A percentile compares a stretch with the other conserved stretches of the same genome.
Evolutionary conservation across 2,888 invertebrate species (phyloP).

Genomic region (Blastobasis lacticolella): DNA sequence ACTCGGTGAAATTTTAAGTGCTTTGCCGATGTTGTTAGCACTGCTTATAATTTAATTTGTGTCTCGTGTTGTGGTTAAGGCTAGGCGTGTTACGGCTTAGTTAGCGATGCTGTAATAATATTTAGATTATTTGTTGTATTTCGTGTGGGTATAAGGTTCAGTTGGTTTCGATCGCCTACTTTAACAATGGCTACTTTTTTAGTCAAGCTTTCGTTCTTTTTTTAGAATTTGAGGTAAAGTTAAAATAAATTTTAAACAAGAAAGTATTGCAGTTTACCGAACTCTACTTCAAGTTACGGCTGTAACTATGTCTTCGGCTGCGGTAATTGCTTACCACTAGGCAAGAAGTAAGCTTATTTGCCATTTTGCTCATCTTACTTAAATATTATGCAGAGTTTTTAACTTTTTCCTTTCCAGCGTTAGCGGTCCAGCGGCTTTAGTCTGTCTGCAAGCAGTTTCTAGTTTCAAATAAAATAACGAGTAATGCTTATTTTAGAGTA

Average conservation of each 20-base stretch:
- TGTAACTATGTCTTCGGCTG: too few species aligned
- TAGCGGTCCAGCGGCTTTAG: too few species aligned
- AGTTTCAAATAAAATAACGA: too few species aligned
- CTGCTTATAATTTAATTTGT: constrained; percentile 50
- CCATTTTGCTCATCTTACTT: too few species aligned
- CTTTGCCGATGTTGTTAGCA: constrained; percentile 29
- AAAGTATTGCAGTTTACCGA: too few species aligned
- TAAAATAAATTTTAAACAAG: background rate
- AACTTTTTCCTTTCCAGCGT: too few species aligned
- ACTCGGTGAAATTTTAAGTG: constrained; percentile 50
- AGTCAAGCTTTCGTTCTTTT: background rate
- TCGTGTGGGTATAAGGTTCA: background rate
- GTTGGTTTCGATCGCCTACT: background rate
- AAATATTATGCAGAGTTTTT: too few species aligned
- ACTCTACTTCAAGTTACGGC: too few species aligned
- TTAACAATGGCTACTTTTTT: background rate
- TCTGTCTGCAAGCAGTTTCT: too few species aligned
- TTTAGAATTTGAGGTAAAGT: background rate
- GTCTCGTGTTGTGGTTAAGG: constrained; percentile 1
- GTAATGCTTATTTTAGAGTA: too few species aligned
- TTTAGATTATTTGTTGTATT: background rate
- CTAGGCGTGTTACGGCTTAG: background rate
- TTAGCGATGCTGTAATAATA: background rate
- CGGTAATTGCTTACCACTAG: too few species aligned
- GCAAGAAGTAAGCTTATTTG: too few species aligned